These are phyloP conservation scores for Drosophila prostipennis DNA, from an alignment of 2,888 invertebrate species.

Conservation along the genomic window DNA sequence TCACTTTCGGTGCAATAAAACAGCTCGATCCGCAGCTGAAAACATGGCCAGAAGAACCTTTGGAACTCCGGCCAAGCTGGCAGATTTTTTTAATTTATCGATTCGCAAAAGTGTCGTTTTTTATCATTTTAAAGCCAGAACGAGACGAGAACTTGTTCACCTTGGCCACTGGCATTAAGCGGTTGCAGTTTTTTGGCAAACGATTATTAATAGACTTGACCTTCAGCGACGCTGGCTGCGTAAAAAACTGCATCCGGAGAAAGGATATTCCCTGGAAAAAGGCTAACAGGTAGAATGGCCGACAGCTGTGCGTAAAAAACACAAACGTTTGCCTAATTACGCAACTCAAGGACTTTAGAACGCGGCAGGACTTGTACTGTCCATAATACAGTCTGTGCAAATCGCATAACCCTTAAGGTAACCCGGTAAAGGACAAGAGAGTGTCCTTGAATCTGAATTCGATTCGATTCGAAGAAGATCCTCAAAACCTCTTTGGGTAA, in stretches of 20 bases:
- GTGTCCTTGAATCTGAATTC: conserved; percentile 33
- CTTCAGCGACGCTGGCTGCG: conserved; percentile 52
- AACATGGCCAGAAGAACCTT: conserved; percentile 22
- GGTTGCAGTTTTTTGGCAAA: conserved; percentile 40
- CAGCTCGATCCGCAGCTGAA: conserved; percentile 1
- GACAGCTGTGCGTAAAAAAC: conserved; percentile 64
- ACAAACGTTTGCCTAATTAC: conserved; percentile 52
- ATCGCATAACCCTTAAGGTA: conserved; percentile 62
- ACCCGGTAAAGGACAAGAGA: conserved; percentile 10
- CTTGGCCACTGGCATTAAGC: conserved; percentile 51
- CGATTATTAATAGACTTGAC: conserved; percentile 23
- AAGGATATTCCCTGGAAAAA: conserved; percentile 60
- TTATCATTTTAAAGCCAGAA: conserved; percentile 1
- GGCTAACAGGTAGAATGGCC: conserved; percentile 60
- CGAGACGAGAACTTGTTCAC: conserved; percentile 41
- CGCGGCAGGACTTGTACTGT: conserved; percentile 58
- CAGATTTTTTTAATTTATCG: conserved; percentile 54
- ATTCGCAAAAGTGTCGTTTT: conserved; percentile 39
- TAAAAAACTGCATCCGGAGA: conserved; percentile 43
- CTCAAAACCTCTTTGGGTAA: background rate
- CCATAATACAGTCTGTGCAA: conserved; percentile 38
- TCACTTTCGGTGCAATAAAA: conserved; percentile 59
- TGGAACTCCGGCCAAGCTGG: conserved; percentile 23
- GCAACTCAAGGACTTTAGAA: conserved; percentile 58
- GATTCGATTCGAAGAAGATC: background rate